Evolutionary conservation across 1,140 invertebrate species (phyloP).

Genomic region (Neodiprion lecontei): DNA sequence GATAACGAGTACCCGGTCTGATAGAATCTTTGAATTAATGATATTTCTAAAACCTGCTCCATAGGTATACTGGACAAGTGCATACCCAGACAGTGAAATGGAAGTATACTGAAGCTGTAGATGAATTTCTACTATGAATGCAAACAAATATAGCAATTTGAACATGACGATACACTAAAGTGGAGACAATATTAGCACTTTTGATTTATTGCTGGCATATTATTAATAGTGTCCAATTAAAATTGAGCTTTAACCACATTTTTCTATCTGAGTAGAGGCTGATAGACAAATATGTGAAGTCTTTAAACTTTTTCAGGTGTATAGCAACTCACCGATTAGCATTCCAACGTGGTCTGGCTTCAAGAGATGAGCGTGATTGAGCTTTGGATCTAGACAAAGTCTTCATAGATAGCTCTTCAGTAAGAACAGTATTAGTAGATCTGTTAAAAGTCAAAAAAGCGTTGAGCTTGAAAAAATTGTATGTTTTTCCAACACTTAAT

Average conservation of each 20-base stretch:
- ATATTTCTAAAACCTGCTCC: neutral
- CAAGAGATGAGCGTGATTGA: slow-evolving; percentile 38
- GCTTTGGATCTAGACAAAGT: slow-evolving; percentile 37
- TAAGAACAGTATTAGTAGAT: slow-evolving; percentile 32
- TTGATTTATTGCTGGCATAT: too few species aligned
- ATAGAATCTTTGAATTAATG: slow-evolving; percentile 27
- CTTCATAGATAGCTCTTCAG: slow-evolving; percentile 40
- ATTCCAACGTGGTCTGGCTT: slow-evolving; percentile 52
- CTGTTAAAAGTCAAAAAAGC: slow-evolving; percentile 27
- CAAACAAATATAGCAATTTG: too few species aligned
- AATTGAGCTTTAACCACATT: too few species aligned
- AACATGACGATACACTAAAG: too few species aligned
- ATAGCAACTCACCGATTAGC: slow-evolving; percentile 48
- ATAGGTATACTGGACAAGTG: neutral
- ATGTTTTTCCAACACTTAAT: slow-evolving; percentile 27
- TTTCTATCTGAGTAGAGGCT: too few species aligned
- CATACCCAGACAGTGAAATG: neutral
- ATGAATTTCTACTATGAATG: too few species aligned
- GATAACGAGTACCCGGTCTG: slow-evolving; percentile 73
- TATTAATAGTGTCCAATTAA: too few species aligned
- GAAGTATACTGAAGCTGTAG: neutral
- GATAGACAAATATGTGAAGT: too few species aligned
- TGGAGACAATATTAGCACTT: too few species aligned
- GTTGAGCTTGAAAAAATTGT: neutral
- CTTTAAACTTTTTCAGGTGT: neutral